Base-by-base conservation (phyloP, 1,140 invertebrate genomes). In the Fopius arisanus region DNA sequence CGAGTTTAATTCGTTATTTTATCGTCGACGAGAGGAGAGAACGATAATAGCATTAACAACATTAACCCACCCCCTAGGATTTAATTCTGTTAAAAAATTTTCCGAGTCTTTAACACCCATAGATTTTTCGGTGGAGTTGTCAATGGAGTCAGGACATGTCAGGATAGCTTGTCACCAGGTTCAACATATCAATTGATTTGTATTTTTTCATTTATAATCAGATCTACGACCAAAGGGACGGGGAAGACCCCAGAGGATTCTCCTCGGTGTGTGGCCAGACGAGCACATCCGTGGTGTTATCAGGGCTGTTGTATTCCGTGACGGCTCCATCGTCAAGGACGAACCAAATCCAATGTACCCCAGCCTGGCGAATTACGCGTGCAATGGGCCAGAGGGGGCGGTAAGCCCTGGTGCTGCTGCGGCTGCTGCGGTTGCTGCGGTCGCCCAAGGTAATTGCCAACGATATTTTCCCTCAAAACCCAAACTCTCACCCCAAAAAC, bases 231-330 rank as follows among this genome's bases (percentile, higher is more conserved):
- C 95, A 16, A 96, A 96, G 88, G 96, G 95, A 70, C 90, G 95
- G 80, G 96, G 96, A 26, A 89, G 96, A 73, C 96, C 96, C 0
- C 95, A 97, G 82, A 91, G 96, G 83, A 96, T 97, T 83, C 89
- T 97, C 65, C 88, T 96, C 70, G 96, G 96, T 72, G 93, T 95
- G 76, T 97, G 96, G 96, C 95, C 95, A 2, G 95, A 97, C 86
- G 95, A 96, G 81, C 95, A 96, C 83, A 96, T 97, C 80, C 92
- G 94, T 79, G 94, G 94, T 51, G 96, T 97, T 72, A 96, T 97
- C 77, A 91, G 95, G 78, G 94, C 95, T 23, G 96, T 97, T 37
- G 96, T 97, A 23, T 97, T 97, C 90, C 89, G 95, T 77, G 96
- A 97, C 81, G 91, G 91, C 43, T 89, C 93, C 88, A 90, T 94